Base-by-base conservation (phyloP, 2,797 vertebrate species). In the Sparidentex hasta region DNA sequence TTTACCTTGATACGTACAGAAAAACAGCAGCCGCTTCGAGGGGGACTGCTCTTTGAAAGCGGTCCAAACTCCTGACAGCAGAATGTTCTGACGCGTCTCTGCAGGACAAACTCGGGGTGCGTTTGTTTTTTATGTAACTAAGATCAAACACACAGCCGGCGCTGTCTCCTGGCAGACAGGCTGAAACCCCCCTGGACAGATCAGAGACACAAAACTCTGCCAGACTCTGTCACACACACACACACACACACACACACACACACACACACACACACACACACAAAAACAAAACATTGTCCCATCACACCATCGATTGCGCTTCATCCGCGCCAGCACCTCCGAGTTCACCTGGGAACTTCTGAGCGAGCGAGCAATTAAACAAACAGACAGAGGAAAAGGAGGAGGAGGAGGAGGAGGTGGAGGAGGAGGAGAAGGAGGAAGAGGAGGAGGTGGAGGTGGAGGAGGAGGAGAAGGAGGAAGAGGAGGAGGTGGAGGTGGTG, bases 181-280 rank as follows among this genome's bases (percentile, higher is more conserved):
- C 20, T 27, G 13, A 27, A 43, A 51, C 21, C 41, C 16, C 20
- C 25, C 25, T n/a, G 5, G 44, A 78, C 62, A 59, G 48, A 65
- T 65, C 52, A 64, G n/a, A 76, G 46, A 61, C 21, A 65, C 46
- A 21, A n/a, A 74, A 50, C 54, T 59, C 63, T 50, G 33, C 72
- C 13, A 58, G 29, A 29, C 27, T 23, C 38, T 46, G 27, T 20
- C 47, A n/a, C 50, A 46, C 55, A 50, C 16, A 11, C 62, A 64
- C 62, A n/a, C 62, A 64, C 25, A 3, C 2, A 3, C 25, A 27
- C 25, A 27, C 25, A 3, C 25, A 27, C 25, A 3, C 2, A 3
- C 25, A 27, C 25, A 27, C 3, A 3, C 25, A 27, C 25, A 27
- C 25, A 27, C 3, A 27, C 2, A 27, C 33, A 33, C 33, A 33